Percentiles rank a stretch among this genome's conserved stretches.
These are phyloP conservation scores for Osedax fenrisi DNA, from an alignment of 2,888 invertebrate species.

Conservation along the genomic window DNA sequence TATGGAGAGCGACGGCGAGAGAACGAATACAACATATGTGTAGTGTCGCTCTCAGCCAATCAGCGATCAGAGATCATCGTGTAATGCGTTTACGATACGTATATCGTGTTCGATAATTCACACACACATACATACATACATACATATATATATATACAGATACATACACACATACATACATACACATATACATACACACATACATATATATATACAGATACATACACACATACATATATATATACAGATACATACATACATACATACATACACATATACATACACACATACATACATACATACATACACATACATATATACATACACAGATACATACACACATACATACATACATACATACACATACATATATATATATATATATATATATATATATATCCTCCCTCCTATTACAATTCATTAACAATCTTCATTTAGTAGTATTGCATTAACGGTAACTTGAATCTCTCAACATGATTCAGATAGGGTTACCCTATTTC, in stretches of 20 bases:
- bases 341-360: neutral
- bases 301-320: neutral
- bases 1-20: too few species aligned
- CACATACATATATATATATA: conserved; percentile 11
- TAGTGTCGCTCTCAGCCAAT: too few species aligned
- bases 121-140: neutral
- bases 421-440: too few species aligned
- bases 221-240: neutral
- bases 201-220: neutral
- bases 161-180: neutral
- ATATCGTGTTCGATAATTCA: too few species aligned
- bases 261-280: neutral
- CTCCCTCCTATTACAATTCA: too few species aligned
- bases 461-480: too few species aligned
- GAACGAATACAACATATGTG: too few species aligned
- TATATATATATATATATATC: conserved; percentile 8
- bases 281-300: neutral
- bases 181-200: neutral
- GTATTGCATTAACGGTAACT: too few species aligned
- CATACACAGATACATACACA: neutral
- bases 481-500: too few species aligned
- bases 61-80: too few species aligned
- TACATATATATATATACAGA: neutral
- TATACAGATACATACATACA: neutral
- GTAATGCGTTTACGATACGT: too few species aligned